These are phyloP conservation scores for Pteronura brasiliensis DNA, from an alignment of 2,113 vertebrate genomes.

Conservation along the genomic window DNA sequence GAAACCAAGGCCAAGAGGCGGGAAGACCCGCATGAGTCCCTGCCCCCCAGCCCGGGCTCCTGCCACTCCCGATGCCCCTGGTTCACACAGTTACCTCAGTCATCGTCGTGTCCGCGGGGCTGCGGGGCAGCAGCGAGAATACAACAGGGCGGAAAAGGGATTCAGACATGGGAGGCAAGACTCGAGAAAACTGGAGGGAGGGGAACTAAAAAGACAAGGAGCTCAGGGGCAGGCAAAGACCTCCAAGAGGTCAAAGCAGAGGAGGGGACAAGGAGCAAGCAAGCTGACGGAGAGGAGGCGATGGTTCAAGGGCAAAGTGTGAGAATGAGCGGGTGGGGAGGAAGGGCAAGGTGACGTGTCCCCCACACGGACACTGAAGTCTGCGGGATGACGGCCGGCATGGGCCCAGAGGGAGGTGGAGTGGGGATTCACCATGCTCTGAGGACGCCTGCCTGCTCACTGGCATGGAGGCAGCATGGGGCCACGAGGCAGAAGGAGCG, in stretches of 20 bases:
- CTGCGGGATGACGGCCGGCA: background rate
- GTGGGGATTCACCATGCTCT: background rate
- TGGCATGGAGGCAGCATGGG: rapidly evolving
- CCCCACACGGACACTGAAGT: rapidly evolving
- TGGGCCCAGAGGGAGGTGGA: background rate
- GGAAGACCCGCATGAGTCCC: background rate
- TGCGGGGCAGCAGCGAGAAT: background rate
- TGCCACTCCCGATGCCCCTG: background rate
- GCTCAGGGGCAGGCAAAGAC: background rate
- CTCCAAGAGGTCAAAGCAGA: background rate
- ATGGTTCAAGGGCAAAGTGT: background rate
- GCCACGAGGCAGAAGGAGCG: background rate
- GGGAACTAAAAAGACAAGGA: background rate
- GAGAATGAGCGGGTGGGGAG: background rate
- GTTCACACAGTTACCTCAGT: rapidly evolving
- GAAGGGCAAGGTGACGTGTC: background rate
- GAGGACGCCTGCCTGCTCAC: background rate
- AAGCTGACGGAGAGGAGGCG: background rate
- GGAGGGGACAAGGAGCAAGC: background rate
- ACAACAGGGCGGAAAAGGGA: background rate
- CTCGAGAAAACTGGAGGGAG: rapidly evolving
- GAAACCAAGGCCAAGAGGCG: background rate
- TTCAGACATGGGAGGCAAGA: too few species aligned
- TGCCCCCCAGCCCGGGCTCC: background rate
- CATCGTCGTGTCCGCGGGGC: rapidly evolving